A percentile compares a stretch with the other conserved stretches of the same genome.
Conservation (phyloP, 1,140 invertebrate genomes). For the Telenomus remus region DNA sequence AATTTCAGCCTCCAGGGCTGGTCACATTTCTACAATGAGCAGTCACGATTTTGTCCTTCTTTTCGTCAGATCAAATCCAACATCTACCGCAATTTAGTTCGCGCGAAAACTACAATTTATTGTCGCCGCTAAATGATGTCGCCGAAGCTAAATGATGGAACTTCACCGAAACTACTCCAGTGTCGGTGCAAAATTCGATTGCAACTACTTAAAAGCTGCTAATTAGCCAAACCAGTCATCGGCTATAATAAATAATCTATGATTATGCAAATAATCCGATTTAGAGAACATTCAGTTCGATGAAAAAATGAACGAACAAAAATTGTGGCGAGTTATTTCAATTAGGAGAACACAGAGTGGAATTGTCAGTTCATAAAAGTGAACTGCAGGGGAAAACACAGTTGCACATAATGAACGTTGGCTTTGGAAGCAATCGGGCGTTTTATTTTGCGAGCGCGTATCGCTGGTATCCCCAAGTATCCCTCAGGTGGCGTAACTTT, state of each 20-base stretch:
- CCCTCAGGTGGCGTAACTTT: slow-evolving; percentile 47
- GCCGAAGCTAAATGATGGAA: not conserved
- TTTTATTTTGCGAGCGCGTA: slow-evolving; percentile 26
- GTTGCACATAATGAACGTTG: slow-evolving; percentile 29
- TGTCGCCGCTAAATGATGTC: too few relatives aligned
- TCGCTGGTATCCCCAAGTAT: slow-evolving; percentile 35
- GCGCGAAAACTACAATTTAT: too few relatives aligned
- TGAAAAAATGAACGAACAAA: too few relatives aligned
- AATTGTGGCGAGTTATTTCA: not conserved
- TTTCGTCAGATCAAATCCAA: too few relatives aligned
- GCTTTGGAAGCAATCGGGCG: slow-evolving; percentile 31
- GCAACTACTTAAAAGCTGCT: slow-evolving; percentile 19
- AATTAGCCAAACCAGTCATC: not conserved
- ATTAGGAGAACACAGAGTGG: not conserved
- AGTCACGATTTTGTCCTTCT: too few relatives aligned
- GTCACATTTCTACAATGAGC: too few relatives aligned
- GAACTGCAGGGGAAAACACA: not conserved
- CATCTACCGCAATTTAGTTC: too few relatives aligned
- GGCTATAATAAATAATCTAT: slow-evolving; percentile 1
- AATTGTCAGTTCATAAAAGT: slow-evolving; percentile 10
- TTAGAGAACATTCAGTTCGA: too few relatives aligned
- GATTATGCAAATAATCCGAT: too few relatives aligned
- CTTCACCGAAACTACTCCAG: slow-evolving; percentile 27
- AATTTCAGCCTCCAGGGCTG: too few relatives aligned
- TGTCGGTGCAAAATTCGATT: slow-evolving; percentile 24